A percentile compares a stretch with the other conserved stretches of the same genome.
Evolutionary conservation across 2,113 vertebrate species (phyloP).

Genomic region (Pachypanchax playfairii): DNA sequence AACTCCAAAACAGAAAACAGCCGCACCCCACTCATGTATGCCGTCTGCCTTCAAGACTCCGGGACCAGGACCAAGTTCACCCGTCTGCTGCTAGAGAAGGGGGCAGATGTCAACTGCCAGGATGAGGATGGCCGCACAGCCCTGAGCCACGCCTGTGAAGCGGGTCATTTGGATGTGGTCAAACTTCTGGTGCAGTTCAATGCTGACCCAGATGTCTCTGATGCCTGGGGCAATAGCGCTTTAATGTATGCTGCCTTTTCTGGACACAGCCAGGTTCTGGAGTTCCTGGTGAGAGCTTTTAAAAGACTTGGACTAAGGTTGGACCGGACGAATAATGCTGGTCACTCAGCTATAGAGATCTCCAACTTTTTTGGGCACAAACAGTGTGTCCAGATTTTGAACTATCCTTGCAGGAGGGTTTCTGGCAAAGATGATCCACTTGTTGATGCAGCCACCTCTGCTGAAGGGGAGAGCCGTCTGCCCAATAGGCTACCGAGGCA

Average conservation of each 20-base stretch:
- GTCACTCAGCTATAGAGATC: slow-evolving; percentile 84
- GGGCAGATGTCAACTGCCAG: slow-evolving; percentile 85
- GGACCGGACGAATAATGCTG: slow-evolving; percentile 83
- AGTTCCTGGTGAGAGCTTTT: slow-evolving; percentile 89
- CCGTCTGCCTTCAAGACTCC: slow-evolving; percentile 83
- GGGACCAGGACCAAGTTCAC: slow-evolving; percentile 83
- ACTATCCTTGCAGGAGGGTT: slow-evolving; percentile 60
- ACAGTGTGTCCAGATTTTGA: slow-evolving; percentile 83
- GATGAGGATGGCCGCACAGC: slow-evolving; percentile 87
- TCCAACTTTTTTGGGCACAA: slow-evolving; percentile 84
- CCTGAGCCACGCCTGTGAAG: slow-evolving; percentile 87
- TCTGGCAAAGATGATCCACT: slow-evolving; percentile 39
- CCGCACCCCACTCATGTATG: slow-evolving; percentile 88
- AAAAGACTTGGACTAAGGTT: slow-evolving; percentile 86
- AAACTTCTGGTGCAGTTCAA: slow-evolving; percentile 90
- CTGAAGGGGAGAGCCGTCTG: slow-evolving; percentile 51
- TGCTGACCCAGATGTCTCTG: slow-evolving; percentile 85
- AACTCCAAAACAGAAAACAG: slow-evolving; percentile 87
- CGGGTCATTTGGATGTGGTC: slow-evolving; percentile 85
- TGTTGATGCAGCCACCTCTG: slow-evolving; percentile 33
- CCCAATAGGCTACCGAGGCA: slow-evolving; percentile 78
- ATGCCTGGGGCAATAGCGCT: slow-evolving; percentile 86
- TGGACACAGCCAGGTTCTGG: slow-evolving; percentile 86
- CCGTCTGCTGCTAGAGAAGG: slow-evolving; percentile 86
- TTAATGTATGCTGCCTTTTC: slow-evolving; percentile 88